phyloP scores from a whole-genome alignment of 2,797 vertebrate genomes.

The Zalophus californianus region DNA sequence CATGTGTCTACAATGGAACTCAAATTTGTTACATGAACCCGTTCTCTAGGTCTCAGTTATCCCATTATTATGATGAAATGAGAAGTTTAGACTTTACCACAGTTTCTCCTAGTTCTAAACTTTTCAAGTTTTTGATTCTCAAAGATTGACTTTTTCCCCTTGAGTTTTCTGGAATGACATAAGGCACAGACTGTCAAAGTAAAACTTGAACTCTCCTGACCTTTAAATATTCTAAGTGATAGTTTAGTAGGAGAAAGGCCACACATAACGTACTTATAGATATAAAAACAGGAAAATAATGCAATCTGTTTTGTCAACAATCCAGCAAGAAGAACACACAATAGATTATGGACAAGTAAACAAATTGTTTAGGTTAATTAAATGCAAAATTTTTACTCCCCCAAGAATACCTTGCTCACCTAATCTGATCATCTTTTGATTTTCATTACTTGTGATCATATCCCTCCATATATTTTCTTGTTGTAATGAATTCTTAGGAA shows the following conservation, averaged over 20 bases:
- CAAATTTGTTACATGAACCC: background rate
- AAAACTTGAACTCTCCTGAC: background rate
- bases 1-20: background rate
- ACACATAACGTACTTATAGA: background rate
- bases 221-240: background rate
- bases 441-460: constrained; percentile 32
- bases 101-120: background rate
- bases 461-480: background rate
- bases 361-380: background rate
- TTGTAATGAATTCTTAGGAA: constrained; percentile 57
- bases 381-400: background rate
- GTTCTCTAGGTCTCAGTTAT: background rate
- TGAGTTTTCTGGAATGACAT: background rate
- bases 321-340: background rate
- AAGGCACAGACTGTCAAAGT: background rate
- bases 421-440: constrained; percentile 45
- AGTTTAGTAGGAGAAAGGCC: background rate
- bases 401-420: background rate
- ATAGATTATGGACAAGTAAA: background rate
- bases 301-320: background rate
- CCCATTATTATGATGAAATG: background rate
- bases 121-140: background rate
- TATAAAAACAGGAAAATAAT: background rate
- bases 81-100: background rate
- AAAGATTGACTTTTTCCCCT: background rate